Evolutionary conservation across 2,888 invertebrate genomes (phyloP).

Genomic region (Sarcophaga variegata): DNA sequence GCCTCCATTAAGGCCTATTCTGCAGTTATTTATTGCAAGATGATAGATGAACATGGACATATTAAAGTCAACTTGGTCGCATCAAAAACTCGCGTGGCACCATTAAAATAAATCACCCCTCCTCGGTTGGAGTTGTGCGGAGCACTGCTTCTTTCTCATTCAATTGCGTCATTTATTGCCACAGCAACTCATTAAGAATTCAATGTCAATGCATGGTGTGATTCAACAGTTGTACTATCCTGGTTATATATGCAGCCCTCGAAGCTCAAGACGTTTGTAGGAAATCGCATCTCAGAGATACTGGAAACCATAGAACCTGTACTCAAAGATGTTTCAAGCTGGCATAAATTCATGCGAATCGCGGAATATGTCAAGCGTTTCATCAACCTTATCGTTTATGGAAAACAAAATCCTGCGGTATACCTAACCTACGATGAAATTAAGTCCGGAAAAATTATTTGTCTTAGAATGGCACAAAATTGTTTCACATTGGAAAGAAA

Average conservation of each 20-base stretch:
- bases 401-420: background rate
- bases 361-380: slow-evolving; percentile 53
- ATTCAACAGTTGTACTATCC: slow-evolving; percentile 2
- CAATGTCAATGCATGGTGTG: background rate
- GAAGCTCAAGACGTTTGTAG: slow-evolving; percentile 40
- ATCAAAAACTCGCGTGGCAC: slow-evolving; percentile 26
- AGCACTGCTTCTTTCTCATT: slow-evolving; percentile 4
- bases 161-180: background rate
- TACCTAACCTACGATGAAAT: slow-evolving; percentile 37
- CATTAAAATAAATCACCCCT: slow-evolving; percentile 2
- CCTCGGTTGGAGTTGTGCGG: background rate
- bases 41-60: background rate
- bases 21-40: slow-evolving; percentile 35
- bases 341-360: slow-evolving; percentile 44
- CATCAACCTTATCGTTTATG: slow-evolving; percentile 7
- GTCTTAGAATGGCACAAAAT: slow-evolving; percentile 18
- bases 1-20: slow-evolving; percentile 40
- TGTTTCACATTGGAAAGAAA: slow-evolving; percentile 3
- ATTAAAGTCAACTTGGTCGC: background rate
- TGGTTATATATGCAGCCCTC: slow-evolving; percentile 18
- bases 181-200: slow-evolving; percentile 5
- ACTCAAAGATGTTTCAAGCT: slow-evolving; percentile 26
- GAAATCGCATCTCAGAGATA: background rate
- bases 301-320: background rate
- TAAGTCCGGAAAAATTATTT: background rate